Percentiles rank a stretch among this genome's conserved stretches.
These are phyloP conservation scores for Orbicella faveolata DNA, from an alignment of 64 coral and sea anemone species.

Conservation along the genomic window DNA sequence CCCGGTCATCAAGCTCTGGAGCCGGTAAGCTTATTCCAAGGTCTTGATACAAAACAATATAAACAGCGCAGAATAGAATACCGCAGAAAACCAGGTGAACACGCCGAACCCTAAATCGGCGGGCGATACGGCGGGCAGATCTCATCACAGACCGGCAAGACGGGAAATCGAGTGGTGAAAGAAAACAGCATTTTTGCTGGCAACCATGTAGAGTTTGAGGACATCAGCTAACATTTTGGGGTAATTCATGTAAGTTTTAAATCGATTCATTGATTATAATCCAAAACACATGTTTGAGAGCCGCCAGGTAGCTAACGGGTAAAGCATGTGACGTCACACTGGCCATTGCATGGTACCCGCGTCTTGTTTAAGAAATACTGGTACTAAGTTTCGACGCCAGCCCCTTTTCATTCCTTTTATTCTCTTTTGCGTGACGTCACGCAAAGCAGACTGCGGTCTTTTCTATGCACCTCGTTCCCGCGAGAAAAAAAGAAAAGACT, in stretches of 20 bases:
- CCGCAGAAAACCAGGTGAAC: conserved; percentile 21
- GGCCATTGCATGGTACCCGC: conserved; percentile 16
- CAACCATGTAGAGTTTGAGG: background rate
- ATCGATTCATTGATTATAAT: background rate
- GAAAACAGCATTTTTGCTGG: background rate
- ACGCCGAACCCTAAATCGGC: conserved; percentile 17
- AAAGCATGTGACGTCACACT: background rate
- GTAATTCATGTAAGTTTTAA: background rate
- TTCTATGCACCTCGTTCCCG: too few species aligned
- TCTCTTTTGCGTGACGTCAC: too few species aligned
- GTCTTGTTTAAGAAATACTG: background rate
- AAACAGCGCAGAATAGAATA: conserved; percentile 18
- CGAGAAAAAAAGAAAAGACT: too few species aligned
- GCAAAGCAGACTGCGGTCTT: too few species aligned
- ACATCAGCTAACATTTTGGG: background rate
- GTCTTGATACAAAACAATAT: conserved; percentile 25
- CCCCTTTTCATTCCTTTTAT: background rate
- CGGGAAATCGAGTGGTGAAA: background rate
- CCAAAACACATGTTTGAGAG: conserved; percentile 1
- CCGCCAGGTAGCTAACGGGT: conserved; percentile 40
- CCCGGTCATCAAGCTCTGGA: background rate
- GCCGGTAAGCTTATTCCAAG: conserved; percentile 30
- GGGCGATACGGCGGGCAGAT: background rate
- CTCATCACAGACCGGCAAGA: background rate
- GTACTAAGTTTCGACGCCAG: background rate